Base-by-base conservation (phyloP, 2,888 invertebrate genomes). In the Ochropleura plecta region DNA sequence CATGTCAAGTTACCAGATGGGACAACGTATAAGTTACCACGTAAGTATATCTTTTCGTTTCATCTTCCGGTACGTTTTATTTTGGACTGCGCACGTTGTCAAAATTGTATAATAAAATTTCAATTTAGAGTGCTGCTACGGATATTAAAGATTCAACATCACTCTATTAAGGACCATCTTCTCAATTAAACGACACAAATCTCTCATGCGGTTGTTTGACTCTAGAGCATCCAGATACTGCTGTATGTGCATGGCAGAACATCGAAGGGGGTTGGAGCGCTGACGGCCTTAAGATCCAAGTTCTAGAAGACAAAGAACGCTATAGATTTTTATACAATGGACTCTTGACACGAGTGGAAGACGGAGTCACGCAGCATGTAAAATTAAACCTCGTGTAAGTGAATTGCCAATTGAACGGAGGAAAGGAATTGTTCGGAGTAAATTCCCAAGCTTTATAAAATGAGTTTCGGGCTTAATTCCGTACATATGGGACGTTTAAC, bases 291-390 rank as follows among this genome's bases (percentile, higher is more conserved):
- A 97, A 96, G 83, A 95, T 98, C 48, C 97, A 97, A 86, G 93
- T 97, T 59, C 86, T 98, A 62, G 97, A 98, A 86, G 97, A 97
- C 0, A 96, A 97, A 88, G 92, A 92, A 76, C 95, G 97, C 73
- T 96, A 98, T 95, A 96, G 98, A 87, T 95, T 98, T 30, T 92
- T 97, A 49, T 98, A 97, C 91, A 98, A 98, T 91, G 98, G 98
- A 0, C 91, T 97, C n/a, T 91, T 98, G 64, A 96, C 94, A 87
- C 97, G 95, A 87, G 92, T 92, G 46, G 89, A 91, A 14, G 92
- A 94, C 65, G 90, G 89, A 44, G 86, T 86, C 16, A 91, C 87
- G 1, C 93, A 93, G 57, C 95, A 95, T 79, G 94, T 93, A 3
- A 94, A 93, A 67, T 89, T 98, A 65, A 97, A 97, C 90, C 96